phyloP scores from a whole-genome alignment of 1,140 invertebrate genomes.

The Carcinoscorpius rotundicauda region DNA sequence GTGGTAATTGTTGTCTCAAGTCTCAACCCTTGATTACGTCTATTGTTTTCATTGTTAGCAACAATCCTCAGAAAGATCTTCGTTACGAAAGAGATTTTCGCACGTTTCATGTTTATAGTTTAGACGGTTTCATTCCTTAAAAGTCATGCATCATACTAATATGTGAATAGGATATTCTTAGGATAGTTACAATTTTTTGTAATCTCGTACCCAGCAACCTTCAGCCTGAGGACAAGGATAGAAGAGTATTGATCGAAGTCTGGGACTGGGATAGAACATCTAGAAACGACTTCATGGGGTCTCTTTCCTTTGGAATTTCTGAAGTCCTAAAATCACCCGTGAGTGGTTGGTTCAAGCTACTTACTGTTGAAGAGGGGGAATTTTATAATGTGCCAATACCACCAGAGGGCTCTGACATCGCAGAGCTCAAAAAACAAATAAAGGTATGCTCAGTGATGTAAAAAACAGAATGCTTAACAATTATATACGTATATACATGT shows the following conservation, averaged over 20 bases:
- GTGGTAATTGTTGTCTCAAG: too few relatives aligned
- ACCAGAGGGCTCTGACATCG: conserved; percentile 79
- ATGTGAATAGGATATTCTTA: too few relatives aligned
- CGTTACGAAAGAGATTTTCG: too few relatives aligned
- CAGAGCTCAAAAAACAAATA: conserved; percentile 72
- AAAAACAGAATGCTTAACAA: too few relatives aligned
- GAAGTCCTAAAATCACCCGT: conserved; percentile 81
- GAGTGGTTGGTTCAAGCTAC: conserved; percentile 94
- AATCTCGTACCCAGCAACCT: conserved; percentile 53
- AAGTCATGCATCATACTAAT: too few relatives aligned
- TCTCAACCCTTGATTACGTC: too few relatives aligned
- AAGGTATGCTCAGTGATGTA: conserved; percentile 39
- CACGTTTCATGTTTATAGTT: too few relatives aligned
- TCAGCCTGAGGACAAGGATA: conserved; percentile 88
- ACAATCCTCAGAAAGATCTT: too few relatives aligned
- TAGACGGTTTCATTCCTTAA: too few relatives aligned
- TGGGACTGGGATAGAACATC: conserved; percentile 99
- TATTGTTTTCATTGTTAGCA: too few relatives aligned
- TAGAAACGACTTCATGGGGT: conserved; percentile 99
- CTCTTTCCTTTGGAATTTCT: conserved; percentile 94
- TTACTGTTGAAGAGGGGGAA: conserved; percentile 95
- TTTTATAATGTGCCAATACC: conserved; percentile 96
- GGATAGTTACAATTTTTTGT: too few relatives aligned
- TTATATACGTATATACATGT: too few relatives aligned
- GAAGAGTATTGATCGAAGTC: conserved; percentile 82